Evolutionary conservation across 1,140 invertebrate genomes (phyloP), one percentile per base, ranked within the genome.

Genomic region (Drosophila pseudoobscura): DNA sequence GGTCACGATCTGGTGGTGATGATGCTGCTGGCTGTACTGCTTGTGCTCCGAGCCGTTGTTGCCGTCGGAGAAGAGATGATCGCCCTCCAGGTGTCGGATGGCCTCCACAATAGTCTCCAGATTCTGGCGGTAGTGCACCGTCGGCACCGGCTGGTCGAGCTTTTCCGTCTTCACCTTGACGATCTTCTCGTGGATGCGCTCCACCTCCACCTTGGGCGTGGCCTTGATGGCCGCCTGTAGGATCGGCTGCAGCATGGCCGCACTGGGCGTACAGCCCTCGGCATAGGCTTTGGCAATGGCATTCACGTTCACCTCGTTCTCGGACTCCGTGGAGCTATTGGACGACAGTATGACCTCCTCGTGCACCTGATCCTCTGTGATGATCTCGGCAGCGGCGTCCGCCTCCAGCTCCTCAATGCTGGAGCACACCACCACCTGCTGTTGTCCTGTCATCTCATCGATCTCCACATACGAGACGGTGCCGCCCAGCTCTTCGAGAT

Each of bases 51-150:
- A 92, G 0, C 51, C 52, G 26, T 53, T 53, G 35, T 45, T 70
- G 79, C 95, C 95, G 78, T 97, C 96, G 69, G 94, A 94, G 91
- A 98, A 97, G 75, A 98, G 92, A 91, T 98, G 96, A 91, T 98
- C 97, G 6, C 98, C 98, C 92, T 99, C 98, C 59, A 99, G 92
- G n/a, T 91, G 98, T 41, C 98, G 94, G 76, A 99, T 99, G 24
- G 98, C 98, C 91, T 99, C 98, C 7, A 99, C 97, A 66, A 99
- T 99, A 1, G 98, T 99, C 91, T 99, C 97, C 63, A 99, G 93
- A 91, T 99, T 99, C 88, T 98, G 96, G 43, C 97, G 94, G 49
- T 97, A 97, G 22, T 75, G 72, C 22, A 80, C 82, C 22, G 66
- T 45, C 7, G 53, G 50, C 17, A 59, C 44, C 0, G 74, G 76